Base-by-base conservation (phyloP, 2,113 vertebrate species). In the Apodemus sylvaticus region DNA sequence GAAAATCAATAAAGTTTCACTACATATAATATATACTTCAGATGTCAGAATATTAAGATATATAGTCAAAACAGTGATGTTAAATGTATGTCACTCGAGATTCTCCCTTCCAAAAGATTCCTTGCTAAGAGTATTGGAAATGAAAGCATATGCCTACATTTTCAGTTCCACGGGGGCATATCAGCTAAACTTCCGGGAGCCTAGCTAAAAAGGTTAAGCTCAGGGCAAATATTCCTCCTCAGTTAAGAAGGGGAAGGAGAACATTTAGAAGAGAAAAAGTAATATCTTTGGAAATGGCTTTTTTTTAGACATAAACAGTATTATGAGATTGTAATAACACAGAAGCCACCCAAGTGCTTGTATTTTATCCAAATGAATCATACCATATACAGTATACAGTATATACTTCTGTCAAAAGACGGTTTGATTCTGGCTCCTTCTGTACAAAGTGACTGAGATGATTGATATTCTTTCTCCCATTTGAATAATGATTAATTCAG, bases 251-350 rank as follows among this genome's bases (percentile, higher is more conserved):
- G n/a, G 60, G 71, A 94, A 81, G 2, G 22, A 83, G 39, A 86
- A 53, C 55, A 79, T 89, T 89, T 94, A 22, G 45, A 95, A 93
- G 62, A 24, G 48, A 76, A 55, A 17, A 88, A 91, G 68, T 60
- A 66, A 7, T 39, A 73, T 77, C 34, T 89, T 86, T 86, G 39
- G 70, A 96, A 92, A 45, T 90, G 60, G 10, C 24, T 91, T 95
- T 62, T 62, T 39, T 96, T 19, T 17, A 55, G 53, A 78, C 20
- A 90, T 60, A 78, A 39, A 24, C 48, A 92, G 62, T 55, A 19
- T 71, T 42, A 77, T 48, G 58, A 22, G 7, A 93, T 77, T 93
- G 14, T 48, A 55, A 42, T 86, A 86, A 91, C 68, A 39, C 53
- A 60, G 58, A 95, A 66, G 58, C 58, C 73, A 86, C 1, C 66